Conservation (phyloP, 2,797 vertebrate genomes). For the Pygocentrus nattereri region DNA sequence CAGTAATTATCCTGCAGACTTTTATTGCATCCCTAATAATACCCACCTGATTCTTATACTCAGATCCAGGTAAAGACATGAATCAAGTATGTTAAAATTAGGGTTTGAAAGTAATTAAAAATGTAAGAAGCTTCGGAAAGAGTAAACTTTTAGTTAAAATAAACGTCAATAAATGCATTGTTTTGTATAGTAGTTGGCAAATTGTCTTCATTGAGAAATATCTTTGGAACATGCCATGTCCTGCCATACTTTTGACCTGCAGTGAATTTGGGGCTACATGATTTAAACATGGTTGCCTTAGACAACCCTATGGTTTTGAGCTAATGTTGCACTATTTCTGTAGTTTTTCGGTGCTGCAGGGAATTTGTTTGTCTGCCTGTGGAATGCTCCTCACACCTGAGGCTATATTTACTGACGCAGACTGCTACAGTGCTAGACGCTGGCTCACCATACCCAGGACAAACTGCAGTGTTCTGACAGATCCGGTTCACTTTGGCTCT, state of each 20-base stretch:
- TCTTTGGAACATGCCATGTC: neutral
- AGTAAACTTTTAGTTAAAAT: too few relatives aligned
- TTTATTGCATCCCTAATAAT: too few relatives aligned
- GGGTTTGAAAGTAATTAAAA: too few relatives aligned
- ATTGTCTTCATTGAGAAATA: neutral
- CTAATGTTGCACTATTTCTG: neutral
- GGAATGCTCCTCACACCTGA: conserved; percentile 37
- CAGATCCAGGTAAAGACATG: too few relatives aligned
- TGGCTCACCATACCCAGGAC: conserved; percentile 22
- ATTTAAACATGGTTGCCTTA: neutral
- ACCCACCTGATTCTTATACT: too few relatives aligned
- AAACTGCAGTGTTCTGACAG: conserved; percentile 49
- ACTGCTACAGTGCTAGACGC: conserved; percentile 9
- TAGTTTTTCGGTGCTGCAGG: conserved; percentile 12
- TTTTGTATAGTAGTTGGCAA: neutral
- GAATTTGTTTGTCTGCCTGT: conserved; percentile 20
- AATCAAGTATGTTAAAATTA: too few relatives aligned
- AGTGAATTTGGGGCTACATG: neutral
- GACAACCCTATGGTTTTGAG: conserved; percentile 7
- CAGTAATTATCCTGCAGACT: too few relatives aligned
- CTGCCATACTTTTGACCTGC: neutral
- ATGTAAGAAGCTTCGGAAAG: too few relatives aligned
- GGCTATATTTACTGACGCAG: conserved; percentile 15
- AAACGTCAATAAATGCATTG: too few relatives aligned
- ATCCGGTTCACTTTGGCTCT: conserved; percentile 52